Conservation (phyloP, 2,113 vertebrate species). For the Myrmecobius fasciatus region DNA sequence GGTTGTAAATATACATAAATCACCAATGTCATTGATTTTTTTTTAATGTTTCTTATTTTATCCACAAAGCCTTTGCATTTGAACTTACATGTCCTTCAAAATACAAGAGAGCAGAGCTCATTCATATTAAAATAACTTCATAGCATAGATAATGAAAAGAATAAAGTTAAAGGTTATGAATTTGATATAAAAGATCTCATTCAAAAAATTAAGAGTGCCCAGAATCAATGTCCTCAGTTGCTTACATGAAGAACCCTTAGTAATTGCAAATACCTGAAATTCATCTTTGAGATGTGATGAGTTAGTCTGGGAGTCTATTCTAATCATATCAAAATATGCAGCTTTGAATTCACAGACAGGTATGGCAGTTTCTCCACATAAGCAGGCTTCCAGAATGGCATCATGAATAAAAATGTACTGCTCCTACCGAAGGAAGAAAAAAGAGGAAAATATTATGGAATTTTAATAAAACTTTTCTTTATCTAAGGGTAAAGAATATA, state of each 20-base stretch:
- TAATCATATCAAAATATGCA: slow-evolving; percentile 98
- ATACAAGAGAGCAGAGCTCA: slow-evolving; percentile 56
- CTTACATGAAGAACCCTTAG: slow-evolving; percentile 50
- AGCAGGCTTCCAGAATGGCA: slow-evolving; percentile 98
- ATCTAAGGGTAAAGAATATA: slow-evolving; percentile 47
- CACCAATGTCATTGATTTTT: slow-evolving; percentile 17
- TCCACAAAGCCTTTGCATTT: neutral
- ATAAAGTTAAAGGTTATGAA: slow-evolving; percentile 58
- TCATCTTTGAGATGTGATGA: slow-evolving; percentile 99
- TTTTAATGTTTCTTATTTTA: slow-evolving; percentile 32
- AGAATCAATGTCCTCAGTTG: slow-evolving; percentile 49
- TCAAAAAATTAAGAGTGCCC: slow-evolving; percentile 60
- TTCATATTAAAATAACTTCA: slow-evolving; percentile 66
- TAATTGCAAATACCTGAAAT: slow-evolving; percentile 92
- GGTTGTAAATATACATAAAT: slow-evolving; percentile 47
- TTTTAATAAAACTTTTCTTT: slow-evolving; percentile 64
- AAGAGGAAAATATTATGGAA: slow-evolving; percentile 54
- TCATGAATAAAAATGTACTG: slow-evolving; percentile 99
- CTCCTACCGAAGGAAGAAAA: slow-evolving; percentile 88
- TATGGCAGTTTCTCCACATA: slow-evolving; percentile 98
- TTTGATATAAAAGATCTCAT: slow-evolving; percentile 61
- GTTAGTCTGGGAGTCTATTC: slow-evolving; percentile 99
- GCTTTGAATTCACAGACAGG: slow-evolving; percentile 98
- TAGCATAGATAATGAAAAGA: slow-evolving; percentile 61
- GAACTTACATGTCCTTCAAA: slow-evolving; percentile 54